Evolutionary conservation across 2,113 vertebrate species (phyloP).

Genomic region (Aleadryas rufinucha): DNA sequence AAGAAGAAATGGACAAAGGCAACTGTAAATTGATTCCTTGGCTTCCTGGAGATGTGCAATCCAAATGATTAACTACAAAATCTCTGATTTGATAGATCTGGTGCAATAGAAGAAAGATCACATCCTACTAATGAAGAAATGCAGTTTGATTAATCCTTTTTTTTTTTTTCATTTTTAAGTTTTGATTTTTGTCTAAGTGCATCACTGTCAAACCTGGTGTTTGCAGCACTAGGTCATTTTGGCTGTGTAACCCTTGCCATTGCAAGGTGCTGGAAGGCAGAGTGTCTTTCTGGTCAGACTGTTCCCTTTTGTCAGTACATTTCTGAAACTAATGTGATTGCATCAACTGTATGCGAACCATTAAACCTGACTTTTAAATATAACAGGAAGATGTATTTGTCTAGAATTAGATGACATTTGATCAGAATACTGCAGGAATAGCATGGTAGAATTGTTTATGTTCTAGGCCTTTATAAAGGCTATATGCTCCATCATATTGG

Average conservation of each 20-base stretch:
- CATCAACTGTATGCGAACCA: background rate
- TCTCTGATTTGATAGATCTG: slow-evolving; percentile 38
- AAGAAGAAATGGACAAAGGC: slow-evolving; percentile 13
- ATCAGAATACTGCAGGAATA: background rate
- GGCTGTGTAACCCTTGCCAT: background rate
- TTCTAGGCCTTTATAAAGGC: background rate
- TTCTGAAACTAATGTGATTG: background rate
- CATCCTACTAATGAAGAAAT: background rate
- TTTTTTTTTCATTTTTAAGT: background rate
- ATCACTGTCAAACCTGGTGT: background rate
- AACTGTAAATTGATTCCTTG: background rate
- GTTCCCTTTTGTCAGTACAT: background rate
- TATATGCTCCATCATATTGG: background rate
- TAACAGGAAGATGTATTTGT: background rate
- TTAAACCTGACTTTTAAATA: background rate
- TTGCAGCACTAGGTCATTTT: background rate
- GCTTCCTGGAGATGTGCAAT: slow-evolving; percentile 23
- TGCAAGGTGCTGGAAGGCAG: background rate
- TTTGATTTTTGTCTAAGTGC: background rate
- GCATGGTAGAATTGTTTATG: background rate
- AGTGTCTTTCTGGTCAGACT: background rate
- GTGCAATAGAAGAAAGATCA: background rate
- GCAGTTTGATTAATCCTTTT: background rate
- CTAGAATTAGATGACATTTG: background rate
- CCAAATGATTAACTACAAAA: slow-evolving; percentile 33